Percentiles rank a stretch among this genome's conserved stretches.
These are phyloP conservation scores for Hydractinia echinata DNA, from an alignment of 30 jellyfish, hydroid and myxozoan species.

Conservation along the genomic window DNA sequence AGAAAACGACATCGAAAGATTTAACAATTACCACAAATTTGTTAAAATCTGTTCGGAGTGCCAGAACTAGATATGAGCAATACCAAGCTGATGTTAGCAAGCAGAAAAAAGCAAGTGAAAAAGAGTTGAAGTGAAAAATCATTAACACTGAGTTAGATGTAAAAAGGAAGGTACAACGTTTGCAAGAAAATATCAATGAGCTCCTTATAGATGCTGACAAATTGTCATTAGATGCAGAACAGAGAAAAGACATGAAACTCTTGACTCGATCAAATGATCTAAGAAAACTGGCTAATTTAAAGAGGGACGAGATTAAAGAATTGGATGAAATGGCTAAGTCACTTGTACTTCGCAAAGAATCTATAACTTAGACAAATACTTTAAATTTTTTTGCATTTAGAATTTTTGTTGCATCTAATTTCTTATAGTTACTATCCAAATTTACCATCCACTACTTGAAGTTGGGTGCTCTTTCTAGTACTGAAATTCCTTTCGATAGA, in stretches of 20 bases:
- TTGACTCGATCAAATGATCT: background rate
- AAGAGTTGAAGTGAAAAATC: background rate
- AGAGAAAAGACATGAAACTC: background rate
- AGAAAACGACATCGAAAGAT: background rate
- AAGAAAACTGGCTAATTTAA: background rate
- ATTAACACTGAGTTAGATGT: background rate
- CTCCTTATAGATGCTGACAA: background rate
- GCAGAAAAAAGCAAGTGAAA: background rate
- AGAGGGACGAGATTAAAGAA: background rate
- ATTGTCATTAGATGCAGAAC: background rate
- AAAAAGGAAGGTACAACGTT: background rate
- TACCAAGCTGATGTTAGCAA: too few relatives aligned
- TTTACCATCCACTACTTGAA: too few relatives aligned
- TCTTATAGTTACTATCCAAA: too few relatives aligned
- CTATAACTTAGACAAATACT: too few relatives aligned
- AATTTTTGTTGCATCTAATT: too few relatives aligned
- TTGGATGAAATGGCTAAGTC: background rate
- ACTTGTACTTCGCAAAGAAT: slow-evolving; percentile 1
- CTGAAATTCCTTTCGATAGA: too few relatives aligned
- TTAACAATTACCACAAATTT: background rate
- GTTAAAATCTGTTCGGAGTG: background rate
- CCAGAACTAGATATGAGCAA: background rate
- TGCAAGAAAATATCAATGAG: background rate
- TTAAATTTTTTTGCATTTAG: too few relatives aligned
- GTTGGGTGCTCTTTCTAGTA: too few relatives aligned